Evolutionary conservation across 30 jellyfish, hydroid and myxozoan genomes (phyloP), one percentile per base, ranked within the genome.

Genomic region (Aurelia coerulea): DNA sequence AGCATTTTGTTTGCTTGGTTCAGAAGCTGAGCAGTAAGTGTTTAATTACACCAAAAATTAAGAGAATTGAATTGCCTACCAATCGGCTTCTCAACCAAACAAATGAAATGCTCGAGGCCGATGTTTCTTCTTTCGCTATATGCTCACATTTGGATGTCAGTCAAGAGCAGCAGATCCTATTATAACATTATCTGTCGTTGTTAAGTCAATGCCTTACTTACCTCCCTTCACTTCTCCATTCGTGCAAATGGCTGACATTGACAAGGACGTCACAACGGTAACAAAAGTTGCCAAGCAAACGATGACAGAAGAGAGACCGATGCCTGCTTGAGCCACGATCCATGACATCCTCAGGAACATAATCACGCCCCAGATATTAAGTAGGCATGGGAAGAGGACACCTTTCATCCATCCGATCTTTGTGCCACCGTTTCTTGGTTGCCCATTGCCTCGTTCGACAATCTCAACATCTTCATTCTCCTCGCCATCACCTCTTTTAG

Each of bases 201-300:
- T 23, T 23, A 23, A 23, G 29, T 23, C 29, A 23, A 23, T 23
- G 56, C 8, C 2, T 46, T 32, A 39, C 90, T 6, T 59, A 87
- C 98, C 98, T 92, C 98, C 98, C 75, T 80, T 80, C 9, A 92
- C 98, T 81, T 92, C 96, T 0, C 98, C 98, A 62, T 92, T 92
- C 49, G 98, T 92, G 81, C 98, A 92, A 19, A 92, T 85, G 33
- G 98, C 98, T 18, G 98, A 92, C 98, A 92, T 92, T 4, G 98
- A 92, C 65, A 92, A 65, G 6, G 98, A 78, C 23, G 98, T 83
- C 13, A 92, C 88, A 14, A 83, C 68, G 16, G 98, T 92, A 11
- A 92, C 98, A 79, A 68, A 88, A 42, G 97, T 56, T 4, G 98
- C 94, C 10, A 92, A 54, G 32, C 59, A 59, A 23, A 92, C 92